phyloP scores from a whole-genome alignment of 2,797 vertebrate species.

The Tympanoctomys barrerae region DNA sequence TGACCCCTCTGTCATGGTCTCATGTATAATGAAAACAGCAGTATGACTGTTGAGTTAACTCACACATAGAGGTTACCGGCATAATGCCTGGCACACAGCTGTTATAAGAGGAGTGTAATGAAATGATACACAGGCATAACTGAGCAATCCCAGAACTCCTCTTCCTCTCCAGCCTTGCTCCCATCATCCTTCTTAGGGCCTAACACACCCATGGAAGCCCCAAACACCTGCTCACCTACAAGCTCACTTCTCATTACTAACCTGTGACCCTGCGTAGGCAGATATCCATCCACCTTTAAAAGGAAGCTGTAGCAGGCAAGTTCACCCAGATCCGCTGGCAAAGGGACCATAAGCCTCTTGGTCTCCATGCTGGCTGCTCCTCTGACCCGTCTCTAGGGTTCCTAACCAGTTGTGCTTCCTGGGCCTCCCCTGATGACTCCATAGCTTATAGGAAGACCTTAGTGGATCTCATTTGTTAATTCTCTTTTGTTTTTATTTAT shows the following conservation, averaged over 20 bases:
- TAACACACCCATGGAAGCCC: neutral
- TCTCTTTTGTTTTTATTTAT: neutral
- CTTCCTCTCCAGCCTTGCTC: neutral
- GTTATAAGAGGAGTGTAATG: neutral
- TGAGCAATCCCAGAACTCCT: neutral
- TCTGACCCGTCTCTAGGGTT: neutral
- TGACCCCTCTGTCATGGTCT: neutral
- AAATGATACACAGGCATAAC: neutral
- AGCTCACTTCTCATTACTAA: neutral
- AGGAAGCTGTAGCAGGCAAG: neutral
- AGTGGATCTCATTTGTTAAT: neutral
- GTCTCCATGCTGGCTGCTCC: neutral
- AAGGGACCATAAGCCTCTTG: neutral
- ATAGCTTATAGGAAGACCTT: rapidly evolving
- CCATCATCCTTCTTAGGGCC: neutral
- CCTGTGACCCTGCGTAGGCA: neutral
- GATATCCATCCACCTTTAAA: neutral
- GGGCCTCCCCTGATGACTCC: neutral
- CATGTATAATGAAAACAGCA: neutral
- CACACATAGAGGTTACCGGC: neutral
- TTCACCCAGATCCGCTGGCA: neutral
- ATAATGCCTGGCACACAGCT: neutral
- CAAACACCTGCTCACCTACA: neutral
- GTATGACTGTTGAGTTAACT: neutral
- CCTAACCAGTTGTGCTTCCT: neutral